phyloP scores from a whole-genome alignment of 2,113 vertebrate species.

The Erpornis zantholeuca region DNA sequence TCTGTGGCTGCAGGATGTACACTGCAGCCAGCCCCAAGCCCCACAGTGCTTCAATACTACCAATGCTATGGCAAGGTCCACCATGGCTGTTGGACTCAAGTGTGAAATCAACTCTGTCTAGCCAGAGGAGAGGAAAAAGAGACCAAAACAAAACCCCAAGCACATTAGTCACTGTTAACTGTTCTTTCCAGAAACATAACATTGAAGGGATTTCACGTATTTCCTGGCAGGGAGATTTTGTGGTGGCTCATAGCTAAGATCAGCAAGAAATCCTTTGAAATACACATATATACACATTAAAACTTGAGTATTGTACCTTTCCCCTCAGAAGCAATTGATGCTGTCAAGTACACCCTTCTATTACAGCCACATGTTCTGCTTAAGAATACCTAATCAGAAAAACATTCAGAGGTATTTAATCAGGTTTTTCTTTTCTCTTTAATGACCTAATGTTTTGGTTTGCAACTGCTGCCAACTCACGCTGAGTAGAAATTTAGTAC shows the following conservation, averaged over 20 bases:
- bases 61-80: background rate
- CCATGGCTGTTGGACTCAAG: background rate
- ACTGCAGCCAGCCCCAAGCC: background rate
- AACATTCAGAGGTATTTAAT: slow-evolving; percentile 72
- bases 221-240: slow-evolving; percentile 19
- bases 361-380: slow-evolving; percentile 65
- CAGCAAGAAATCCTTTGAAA: slow-evolving; percentile 53
- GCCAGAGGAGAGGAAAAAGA: background rate
- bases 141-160: background rate
- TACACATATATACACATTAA: background rate
- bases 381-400: slow-evolving; percentile 73
- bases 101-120: background rate
- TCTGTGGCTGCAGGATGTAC: background rate
- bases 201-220: background rate
- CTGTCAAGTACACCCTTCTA: slow-evolving; percentile 71
- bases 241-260: slow-evolving; percentile 8
- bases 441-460: slow-evolving; percentile 76
- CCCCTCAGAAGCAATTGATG: slow-evolving; percentile 56
- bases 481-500: slow-evolving; percentile 74
- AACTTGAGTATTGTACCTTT: slow-evolving; percentile 50
- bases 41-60: background rate
- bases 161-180: background rate
- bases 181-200: background rate
- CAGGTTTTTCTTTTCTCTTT: slow-evolving; percentile 45
- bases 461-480: slow-evolving; percentile 70